Base-by-base conservation (phyloP, 2,797 vertebrate genomes). In the Argentina silus region DNA sequence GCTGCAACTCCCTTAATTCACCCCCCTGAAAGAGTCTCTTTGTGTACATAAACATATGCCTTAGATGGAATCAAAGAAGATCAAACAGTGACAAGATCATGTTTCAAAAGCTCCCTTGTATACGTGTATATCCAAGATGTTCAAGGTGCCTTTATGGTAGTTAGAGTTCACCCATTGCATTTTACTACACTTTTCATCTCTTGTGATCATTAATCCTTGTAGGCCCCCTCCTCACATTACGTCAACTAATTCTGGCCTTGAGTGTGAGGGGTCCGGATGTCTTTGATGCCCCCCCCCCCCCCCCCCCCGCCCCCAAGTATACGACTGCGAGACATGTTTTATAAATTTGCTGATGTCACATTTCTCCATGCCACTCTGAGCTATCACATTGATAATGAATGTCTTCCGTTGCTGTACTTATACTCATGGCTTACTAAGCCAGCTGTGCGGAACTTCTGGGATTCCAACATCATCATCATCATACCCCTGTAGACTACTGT, bases 371-470 rank as follows among this genome's bases (percentile, higher is more conserved):
- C 68, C 67, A 74, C 76, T 73, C 7, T 0, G 17, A 69, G 78
- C 74, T 36, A 64, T 77, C 70, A 57, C 75, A 47, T 78, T 69
- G 70, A 81, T 81, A 78, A 82, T 78, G 70, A 81, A 84, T 82
- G 76, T 68, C 80, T 81, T 83, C 78, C 53, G 51, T 36, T 62
- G 57, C n/a, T 63, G 8, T 10, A 17, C 62, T 12, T 65, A 47
- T 15, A 19, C 8, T 44, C 7, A 55, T 42, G 51, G 9, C 36
- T 55, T 15, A 44, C 27, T 15, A 7, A 44, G 60, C 27, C 60
- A 63, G 60, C 60, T 63, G 50, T 67, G 21, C 65, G 65, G 21
- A 21, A 45, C 9, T 14, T 44, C 42, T 63, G 61, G 42, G 15
- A 63, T 9, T 10, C 23, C 12, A 43, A 14, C 36, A 5, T 42